Conservation (phyloP, 92 coral and sea anemone species). For the Phenganax subtilis region DNA sequence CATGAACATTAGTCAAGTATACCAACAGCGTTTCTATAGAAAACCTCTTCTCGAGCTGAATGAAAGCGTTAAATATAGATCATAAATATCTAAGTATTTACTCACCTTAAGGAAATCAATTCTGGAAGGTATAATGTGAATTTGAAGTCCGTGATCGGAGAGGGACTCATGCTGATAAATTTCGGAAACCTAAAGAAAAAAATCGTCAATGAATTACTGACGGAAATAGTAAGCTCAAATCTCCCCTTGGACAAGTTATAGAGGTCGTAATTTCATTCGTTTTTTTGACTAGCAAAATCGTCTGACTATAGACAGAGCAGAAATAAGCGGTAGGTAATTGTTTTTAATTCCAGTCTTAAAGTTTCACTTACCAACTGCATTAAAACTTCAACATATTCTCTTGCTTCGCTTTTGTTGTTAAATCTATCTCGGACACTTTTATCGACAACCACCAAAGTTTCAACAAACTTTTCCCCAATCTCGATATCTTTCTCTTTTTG, state of each 20-base stretch:
- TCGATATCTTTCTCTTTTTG: not conserved
- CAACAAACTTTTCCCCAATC: conserved; percentile 42
- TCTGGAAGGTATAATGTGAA: conserved; percentile 19
- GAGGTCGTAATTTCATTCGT: not conserved
- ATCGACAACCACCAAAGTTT: conserved; percentile 82
- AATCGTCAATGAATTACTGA: not conserved
- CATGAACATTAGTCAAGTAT: not conserved
- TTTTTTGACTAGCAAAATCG: not conserved
- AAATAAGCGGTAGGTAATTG: no score
- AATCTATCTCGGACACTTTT: conserved; percentile 64
- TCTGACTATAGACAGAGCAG: no score
- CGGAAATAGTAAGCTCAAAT: no score
- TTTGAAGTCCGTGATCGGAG: conserved; percentile 50
- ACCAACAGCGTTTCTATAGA: no score
- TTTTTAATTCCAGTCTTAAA: no score
- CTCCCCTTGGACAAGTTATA: no score
- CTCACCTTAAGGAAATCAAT: not conserved
- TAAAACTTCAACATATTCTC: conserved; percentile 64
- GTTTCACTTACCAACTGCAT: conserved; percentile 72
- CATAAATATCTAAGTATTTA: no score
- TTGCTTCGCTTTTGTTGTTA: conserved; percentile 56
- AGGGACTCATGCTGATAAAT: conserved; percentile 70
- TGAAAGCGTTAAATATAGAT: not conserved
- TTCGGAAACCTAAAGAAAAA: conserved; percentile 59
- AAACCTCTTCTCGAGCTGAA: no score